Conservation (phyloP, 2,888 invertebrate species). For the Orgyia antiqua region DNA sequence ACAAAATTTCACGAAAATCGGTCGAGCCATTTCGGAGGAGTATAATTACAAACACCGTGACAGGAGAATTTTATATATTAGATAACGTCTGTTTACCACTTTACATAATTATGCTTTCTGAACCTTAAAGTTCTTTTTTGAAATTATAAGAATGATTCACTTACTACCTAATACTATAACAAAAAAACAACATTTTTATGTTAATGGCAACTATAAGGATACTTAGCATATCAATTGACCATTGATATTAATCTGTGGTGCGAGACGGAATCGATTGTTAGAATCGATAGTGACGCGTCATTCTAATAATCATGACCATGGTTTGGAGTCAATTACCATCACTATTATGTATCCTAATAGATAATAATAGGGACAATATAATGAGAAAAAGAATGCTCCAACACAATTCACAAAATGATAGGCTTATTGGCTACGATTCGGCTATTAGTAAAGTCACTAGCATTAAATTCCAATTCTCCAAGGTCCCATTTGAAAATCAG, state of each 20-base stretch:
- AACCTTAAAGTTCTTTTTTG: no score
- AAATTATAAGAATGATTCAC: no score
- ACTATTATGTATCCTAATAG: not conserved
- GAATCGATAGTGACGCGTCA: slow-evolving; percentile 19
- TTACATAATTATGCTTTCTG: no score
- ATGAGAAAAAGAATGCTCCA: not conserved
- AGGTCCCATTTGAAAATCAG: no score
- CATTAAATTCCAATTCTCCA: no score
- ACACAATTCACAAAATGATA: not conserved
- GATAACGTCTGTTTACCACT: no score
- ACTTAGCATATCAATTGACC: slow-evolving; percentile 39
- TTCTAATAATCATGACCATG: not conserved
- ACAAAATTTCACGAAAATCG: no score
- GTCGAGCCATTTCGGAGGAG: no score
- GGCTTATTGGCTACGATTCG: not conserved
- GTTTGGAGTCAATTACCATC: slow-evolving; percentile 2
- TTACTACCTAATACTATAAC: no score
- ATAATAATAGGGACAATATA: slow-evolving; percentile 1
- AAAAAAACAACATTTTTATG: slow-evolving; percentile 1
- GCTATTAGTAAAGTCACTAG: no score
- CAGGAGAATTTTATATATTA: no score
- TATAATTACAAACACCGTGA: no score
- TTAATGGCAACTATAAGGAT: slow-evolving; percentile 4
- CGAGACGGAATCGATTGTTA: slow-evolving; percentile 36
- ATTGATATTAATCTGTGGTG: slow-evolving; percentile 23